These are phyloP conservation scores for Pachymerium ferrugineum DNA, from an alignment of 2,888 invertebrate genomes.

Conservation along the genomic window DNA sequence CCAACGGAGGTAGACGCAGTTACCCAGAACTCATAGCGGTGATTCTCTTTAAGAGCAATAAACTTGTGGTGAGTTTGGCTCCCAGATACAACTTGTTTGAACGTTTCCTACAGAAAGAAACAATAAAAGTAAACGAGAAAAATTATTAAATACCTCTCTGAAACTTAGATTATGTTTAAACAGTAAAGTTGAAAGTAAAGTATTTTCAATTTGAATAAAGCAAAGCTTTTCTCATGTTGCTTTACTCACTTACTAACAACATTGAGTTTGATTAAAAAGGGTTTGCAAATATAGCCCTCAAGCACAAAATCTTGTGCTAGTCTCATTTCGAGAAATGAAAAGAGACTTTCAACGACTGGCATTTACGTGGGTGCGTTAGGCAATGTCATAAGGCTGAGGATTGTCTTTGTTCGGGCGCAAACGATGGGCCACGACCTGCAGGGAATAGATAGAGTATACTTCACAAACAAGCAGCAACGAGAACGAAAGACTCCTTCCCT, in stretches of 20 bases:
- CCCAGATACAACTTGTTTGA: constrained; percentile 40
- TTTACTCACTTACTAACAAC: too few relatives aligned
- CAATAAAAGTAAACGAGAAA: background rate
- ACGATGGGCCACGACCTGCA: background rate
- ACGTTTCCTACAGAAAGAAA: constrained; percentile 37
- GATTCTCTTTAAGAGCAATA: constrained; percentile 41
- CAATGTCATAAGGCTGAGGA: background rate
- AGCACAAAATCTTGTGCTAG: background rate
- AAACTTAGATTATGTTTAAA: too few relatives aligned
- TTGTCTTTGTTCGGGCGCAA: background rate
- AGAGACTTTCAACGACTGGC: background rate
- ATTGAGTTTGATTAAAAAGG: background rate
- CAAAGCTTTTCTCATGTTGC: too few relatives aligned
- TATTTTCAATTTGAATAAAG: too few relatives aligned
- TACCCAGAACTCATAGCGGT: constrained; percentile 56
- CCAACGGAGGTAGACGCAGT: constrained; percentile 78
- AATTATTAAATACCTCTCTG: background rate
- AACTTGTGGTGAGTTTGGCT: constrained; percentile 41
- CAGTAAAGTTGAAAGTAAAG: too few relatives aligned
- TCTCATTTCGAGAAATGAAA: constrained; percentile 21
- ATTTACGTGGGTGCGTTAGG: background rate
- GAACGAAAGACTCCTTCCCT: too few relatives aligned
- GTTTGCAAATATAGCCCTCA: background rate
- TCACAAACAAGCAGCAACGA: background rate
- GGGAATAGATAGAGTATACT: background rate